A percentile compares a stretch with the other conserved stretches of the same genome.
These are phyloP conservation scores for Trissolcus japonicus DNA, from an alignment of 2,888 invertebrate species.

Conservation along the genomic window DNA sequence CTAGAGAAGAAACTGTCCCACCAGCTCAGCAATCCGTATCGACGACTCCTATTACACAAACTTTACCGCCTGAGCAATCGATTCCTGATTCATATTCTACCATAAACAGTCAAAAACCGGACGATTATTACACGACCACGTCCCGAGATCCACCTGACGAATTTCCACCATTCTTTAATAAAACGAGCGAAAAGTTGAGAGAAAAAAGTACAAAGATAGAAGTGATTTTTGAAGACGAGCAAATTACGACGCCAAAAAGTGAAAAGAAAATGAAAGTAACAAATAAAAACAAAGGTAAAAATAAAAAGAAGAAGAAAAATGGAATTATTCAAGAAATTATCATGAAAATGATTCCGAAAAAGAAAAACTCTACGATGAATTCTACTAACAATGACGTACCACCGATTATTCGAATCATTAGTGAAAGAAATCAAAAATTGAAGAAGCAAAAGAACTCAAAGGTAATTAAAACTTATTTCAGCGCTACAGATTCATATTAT, in stretches of 20 bases:
- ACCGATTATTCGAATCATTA: slow-evolving; percentile 48
- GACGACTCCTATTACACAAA: slow-evolving; percentile 7
- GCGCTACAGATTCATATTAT: neutral
- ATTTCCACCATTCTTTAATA: slow-evolving; percentile 67
- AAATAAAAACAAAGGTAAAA: slow-evolving; percentile 39
- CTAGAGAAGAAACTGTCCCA: slow-evolving; percentile 57
- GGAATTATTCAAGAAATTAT: slow-evolving; percentile 8
- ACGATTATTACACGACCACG: slow-evolving; percentile 45
- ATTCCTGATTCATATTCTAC: slow-evolving; percentile 55
- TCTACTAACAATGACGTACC: slow-evolving; percentile 13
- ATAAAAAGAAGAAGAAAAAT: slow-evolving; percentile 35
- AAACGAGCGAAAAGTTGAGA: slow-evolving; percentile 18
- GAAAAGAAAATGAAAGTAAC: slow-evolving; percentile 31
- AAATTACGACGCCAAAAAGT: slow-evolving; percentile 16
- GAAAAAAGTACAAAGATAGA: slow-evolving; percentile 41
- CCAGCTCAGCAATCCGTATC: slow-evolving; percentile 10
- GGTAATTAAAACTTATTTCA: slow-evolving; percentile 15
- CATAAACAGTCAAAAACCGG: slow-evolving; percentile 37
- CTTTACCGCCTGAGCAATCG: slow-evolving; percentile 13
- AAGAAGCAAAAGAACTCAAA: slow-evolving; percentile 19
- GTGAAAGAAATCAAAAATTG: slow-evolving; percentile 41
- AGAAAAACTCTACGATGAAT: slow-evolving; percentile 7
- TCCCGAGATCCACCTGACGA: slow-evolving; percentile 64
- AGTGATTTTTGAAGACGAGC: slow-evolving; percentile 60
- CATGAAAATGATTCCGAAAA: slow-evolving; percentile 18